Percentiles rank a stretch among this genome's conserved stretches.
These are phyloP conservation scores for Myrmecobius fasciatus DNA, from an alignment of 2,113 vertebrate genomes.

Conservation along the genomic window DNA sequence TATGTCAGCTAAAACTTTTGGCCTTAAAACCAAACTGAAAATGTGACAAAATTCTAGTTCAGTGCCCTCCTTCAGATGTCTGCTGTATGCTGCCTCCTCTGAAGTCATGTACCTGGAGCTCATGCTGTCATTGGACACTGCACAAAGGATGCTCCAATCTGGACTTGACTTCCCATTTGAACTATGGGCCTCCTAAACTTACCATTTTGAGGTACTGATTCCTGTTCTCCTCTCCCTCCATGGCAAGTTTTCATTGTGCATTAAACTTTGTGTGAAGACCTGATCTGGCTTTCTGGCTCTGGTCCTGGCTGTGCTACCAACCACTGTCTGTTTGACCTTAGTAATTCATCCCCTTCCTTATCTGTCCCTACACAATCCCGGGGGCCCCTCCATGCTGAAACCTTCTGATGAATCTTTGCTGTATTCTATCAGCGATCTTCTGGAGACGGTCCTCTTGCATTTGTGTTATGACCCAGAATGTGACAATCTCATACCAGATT, in stretches of 20 bases:
- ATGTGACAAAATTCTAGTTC: background rate
- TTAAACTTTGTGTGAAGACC: background rate
- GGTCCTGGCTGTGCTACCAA: background rate
- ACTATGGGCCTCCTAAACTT: background rate
- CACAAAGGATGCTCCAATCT: background rate
- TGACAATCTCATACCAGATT: background rate
- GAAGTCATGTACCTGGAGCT: background rate
- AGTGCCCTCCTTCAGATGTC: background rate
- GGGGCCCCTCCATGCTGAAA: background rate
- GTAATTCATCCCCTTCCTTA: background rate
- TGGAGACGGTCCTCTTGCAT: background rate
- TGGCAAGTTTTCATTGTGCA: background rate
- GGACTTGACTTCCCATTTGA: background rate
- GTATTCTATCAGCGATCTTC: background rate
- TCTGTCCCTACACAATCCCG: background rate
- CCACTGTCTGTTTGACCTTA: background rate
- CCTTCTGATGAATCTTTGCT: background rate
- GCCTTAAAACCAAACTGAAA: background rate
- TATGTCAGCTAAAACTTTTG: background rate
- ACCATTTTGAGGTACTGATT: background rate
- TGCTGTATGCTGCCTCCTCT: background rate
- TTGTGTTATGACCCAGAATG: background rate
- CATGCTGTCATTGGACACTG: background rate
- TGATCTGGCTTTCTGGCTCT: background rate
- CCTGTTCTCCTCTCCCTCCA: background rate